These are phyloP conservation scores for Helicolenus hilgendorfi DNA, from an alignment of 2,797 vertebrate species.

Conservation along the genomic window DNA sequence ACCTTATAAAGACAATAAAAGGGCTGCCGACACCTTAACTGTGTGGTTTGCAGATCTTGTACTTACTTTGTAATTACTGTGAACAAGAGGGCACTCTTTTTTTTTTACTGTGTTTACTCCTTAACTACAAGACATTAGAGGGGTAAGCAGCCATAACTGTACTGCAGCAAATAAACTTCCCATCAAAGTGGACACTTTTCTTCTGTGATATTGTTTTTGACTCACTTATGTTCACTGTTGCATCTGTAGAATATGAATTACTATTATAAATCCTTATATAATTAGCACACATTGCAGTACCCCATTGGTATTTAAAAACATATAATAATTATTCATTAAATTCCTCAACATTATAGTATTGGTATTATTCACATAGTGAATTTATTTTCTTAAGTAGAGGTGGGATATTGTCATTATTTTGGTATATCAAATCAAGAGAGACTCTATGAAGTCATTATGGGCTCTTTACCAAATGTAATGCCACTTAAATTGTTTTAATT, in stretches of 20 bases:
- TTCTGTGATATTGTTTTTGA: not conserved
- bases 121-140: not conserved
- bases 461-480: not conserved
- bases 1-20: not conserved
- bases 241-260: not conserved
- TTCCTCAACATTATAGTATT: not conserved
- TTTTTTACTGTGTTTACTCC: not conserved
- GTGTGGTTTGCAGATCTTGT: not conserved
- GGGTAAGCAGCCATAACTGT: not conserved
- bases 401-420: not conserved
- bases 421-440: not conserved
- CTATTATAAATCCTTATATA: not conserved
- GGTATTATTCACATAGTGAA: not conserved
- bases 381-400: not conserved
- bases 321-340: not conserved
- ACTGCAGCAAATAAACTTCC: slow-evolving; percentile 1
- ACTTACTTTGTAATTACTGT: not conserved
- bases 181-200: not conserved
- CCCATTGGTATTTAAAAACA: not conserved
- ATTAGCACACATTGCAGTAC: not conserved
- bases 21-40: not conserved
- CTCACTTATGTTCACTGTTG: not conserved
- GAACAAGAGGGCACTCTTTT: not conserved
- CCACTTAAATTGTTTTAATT: not conserved
- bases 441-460: not conserved